Conservation (phyloP, 2,113 vertebrate species). For the Rhynchomys soricoides region DNA sequence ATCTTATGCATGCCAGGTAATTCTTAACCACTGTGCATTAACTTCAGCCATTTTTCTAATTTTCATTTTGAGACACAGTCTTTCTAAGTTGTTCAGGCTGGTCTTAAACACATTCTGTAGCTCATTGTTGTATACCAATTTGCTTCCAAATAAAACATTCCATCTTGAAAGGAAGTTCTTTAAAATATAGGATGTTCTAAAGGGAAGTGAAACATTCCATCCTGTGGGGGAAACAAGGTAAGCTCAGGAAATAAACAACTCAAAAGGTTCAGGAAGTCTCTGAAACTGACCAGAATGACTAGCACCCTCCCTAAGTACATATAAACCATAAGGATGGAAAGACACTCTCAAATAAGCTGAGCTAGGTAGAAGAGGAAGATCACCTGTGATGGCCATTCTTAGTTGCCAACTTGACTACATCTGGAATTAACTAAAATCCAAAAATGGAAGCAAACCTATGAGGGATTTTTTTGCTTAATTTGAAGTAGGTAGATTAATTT, state of each 20-base stretch:
- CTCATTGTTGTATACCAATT: neutral
- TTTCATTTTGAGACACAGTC: neutral
- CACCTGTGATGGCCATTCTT: neutral
- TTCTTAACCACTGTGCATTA: neutral
- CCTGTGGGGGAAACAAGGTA: neutral
- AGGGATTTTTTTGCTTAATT: neutral
- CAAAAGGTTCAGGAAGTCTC: neutral
- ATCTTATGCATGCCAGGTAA: neutral
- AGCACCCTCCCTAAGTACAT: neutral
- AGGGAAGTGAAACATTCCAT: neutral
- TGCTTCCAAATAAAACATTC: neutral
- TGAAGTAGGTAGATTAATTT: neutral
- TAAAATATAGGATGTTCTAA: neutral
- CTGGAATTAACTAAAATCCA: neutral
- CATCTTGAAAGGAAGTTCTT: neutral
- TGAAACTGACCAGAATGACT: neutral
- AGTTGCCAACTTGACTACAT: neutral
- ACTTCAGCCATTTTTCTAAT: neutral
- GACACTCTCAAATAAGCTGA: neutral
- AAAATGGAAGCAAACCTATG: neutral
- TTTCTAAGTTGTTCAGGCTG: neutral
- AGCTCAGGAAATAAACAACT: neutral
- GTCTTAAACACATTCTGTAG: neutral
- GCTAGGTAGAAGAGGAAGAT: neutral
- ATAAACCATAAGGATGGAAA: neutral